Conservation (phyloP, 2,113 vertebrate species). For the Pelmatolapia mariae region DNA sequence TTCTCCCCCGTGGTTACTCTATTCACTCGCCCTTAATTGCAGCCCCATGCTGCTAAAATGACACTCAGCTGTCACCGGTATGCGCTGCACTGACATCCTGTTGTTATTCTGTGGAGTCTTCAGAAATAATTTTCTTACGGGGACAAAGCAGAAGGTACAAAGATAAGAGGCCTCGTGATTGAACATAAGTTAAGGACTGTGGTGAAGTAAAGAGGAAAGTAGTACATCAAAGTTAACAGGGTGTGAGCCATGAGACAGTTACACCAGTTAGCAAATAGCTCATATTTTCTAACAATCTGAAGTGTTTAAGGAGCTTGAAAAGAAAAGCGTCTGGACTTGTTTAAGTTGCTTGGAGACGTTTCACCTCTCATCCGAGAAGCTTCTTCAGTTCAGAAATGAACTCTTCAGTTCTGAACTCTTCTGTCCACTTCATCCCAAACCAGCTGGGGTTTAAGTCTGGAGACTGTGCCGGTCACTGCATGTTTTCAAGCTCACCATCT, state of each 20-base stretch:
- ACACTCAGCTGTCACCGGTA: background rate
- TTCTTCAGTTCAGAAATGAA: background rate
- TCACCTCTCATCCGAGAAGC: background rate
- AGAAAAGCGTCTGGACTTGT: background rate
- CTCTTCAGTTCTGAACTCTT: no score
- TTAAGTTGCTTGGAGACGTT: background rate
- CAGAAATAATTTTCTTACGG: background rate
- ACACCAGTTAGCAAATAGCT: background rate
- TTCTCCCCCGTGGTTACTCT: constrained; percentile 5
- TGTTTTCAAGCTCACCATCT: no score
- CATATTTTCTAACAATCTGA: background rate
- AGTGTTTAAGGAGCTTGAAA: background rate
- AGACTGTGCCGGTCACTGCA: no score
- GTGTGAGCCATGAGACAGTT: background rate
- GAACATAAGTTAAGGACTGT: background rate
- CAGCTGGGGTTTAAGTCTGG: no score
- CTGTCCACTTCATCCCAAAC: no score
- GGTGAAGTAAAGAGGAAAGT: background rate
- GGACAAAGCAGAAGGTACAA: background rate
- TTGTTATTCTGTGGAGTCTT: background rate
- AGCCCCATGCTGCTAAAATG: constrained; percentile 24
- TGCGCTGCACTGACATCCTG: background rate
- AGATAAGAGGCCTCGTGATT: background rate
- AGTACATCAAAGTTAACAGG: background rate
- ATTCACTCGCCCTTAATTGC: background rate